These are phyloP conservation scores for Hirudinaria manillensis DNA, from an alignment of 2,888 invertebrate species.

Conservation along the genomic window DNA sequence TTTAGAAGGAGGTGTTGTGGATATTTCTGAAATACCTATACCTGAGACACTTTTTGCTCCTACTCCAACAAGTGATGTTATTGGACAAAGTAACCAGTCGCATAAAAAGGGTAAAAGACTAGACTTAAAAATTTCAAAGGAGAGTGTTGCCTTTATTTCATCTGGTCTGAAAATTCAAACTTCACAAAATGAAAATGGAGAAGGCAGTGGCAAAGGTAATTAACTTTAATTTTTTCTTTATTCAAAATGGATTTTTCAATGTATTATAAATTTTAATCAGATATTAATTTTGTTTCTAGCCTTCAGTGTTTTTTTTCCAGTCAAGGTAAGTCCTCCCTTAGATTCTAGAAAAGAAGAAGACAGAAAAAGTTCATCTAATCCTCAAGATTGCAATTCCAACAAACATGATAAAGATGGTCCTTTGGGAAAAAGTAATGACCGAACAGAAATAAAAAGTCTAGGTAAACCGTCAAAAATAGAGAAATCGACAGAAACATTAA, in stretches of 20 bases:
- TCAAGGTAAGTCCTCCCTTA: not conserved
- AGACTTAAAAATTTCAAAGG: not conserved
- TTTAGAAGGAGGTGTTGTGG: not conserved
- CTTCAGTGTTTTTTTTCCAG: slow-evolving; percentile 1
- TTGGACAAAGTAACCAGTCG: not conserved
- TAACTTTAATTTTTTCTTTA: not conserved
- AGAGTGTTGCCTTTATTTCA: slow-evolving; percentile 13
- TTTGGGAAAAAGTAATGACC: no score
- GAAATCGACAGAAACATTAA: not conserved
- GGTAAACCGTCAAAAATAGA: no score
- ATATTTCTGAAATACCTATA: slow-evolving; percentile 9
- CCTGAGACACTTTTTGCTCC: not conserved
- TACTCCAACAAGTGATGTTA: not conserved
- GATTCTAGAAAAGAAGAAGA: not conserved
- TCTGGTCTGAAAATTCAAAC: slow-evolving; percentile 14
- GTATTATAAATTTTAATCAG: not conserved
- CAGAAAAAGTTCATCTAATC: not conserved
- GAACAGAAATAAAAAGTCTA: no score
- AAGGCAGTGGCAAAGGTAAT: not conserved
- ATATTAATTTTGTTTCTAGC: not conserved
- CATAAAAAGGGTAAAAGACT: slow-evolving; percentile 4
- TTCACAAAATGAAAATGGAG: not conserved
- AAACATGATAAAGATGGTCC: no score
- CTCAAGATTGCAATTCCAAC: no score
- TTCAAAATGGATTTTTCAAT: not conserved